phyloP scores from a whole-genome alignment of 2,888 invertebrate genomes.

The Panorpa germanica region DNA sequence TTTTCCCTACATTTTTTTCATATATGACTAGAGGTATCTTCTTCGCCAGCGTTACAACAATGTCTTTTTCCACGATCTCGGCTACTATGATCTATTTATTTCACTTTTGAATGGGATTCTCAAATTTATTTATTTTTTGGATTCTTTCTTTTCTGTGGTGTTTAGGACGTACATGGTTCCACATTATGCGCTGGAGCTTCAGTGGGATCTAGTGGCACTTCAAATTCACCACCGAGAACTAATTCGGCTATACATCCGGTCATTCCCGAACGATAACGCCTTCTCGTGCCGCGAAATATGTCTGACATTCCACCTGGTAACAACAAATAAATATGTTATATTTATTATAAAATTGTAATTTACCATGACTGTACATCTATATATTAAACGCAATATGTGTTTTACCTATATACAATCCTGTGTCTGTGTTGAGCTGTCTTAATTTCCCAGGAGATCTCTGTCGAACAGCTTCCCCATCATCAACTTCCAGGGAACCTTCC shows the following conservation, averaged over 20 bases:
- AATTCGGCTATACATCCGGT: slow-evolving; percentile 72
- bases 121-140: too few relatives aligned
- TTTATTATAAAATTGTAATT: not conserved
- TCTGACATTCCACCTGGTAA: slow-evolving; percentile 60
- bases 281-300: slow-evolving; percentile 46
- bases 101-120: too few relatives aligned
- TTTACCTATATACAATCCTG: slow-evolving; percentile 75
- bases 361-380: not conserved
- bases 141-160: too few relatives aligned
- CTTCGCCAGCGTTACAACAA: too few relatives aligned
- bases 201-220: slow-evolving; percentile 38
- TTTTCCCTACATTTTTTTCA: too few relatives aligned
- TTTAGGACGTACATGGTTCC: too few relatives aligned
- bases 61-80: too few relatives aligned
- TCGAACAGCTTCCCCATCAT: slow-evolving; percentile 63
- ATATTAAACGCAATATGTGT: not conserved
- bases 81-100: too few relatives aligned
- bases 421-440: slow-evolving; percentile 69
- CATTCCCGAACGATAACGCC: slow-evolving; percentile 54
- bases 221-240: slow-evolving; percentile 59
- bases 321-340: not conserved
- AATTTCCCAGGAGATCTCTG: slow-evolving; percentile 71
- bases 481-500: slow-evolving; percentile 75
- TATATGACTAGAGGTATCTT: too few relatives aligned
- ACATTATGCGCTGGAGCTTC: slow-evolving; percentile 24